Evolutionary conservation across 2,113 vertebrate species (phyloP), one percentile per base, ranked within the genome.

Genomic region (Dendrocopos noguchii): DNA sequence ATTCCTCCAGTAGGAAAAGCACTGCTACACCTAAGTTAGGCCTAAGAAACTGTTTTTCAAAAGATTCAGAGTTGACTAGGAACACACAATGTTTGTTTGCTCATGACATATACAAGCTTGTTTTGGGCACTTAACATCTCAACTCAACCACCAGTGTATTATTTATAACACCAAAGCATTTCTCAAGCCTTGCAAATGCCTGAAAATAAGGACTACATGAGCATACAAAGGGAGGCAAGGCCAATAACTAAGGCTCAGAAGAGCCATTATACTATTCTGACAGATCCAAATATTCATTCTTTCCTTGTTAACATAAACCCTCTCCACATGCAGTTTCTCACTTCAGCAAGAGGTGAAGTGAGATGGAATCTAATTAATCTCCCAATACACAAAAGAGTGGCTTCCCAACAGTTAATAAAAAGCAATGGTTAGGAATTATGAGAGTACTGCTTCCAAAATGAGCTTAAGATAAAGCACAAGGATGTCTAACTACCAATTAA

Each of bases 281-380:
- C 7, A 77, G 72, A 92, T 92, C 96, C 92, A 96, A 96, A 95
- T 94, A 95, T 88, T 95, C 84, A 95, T 96, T 80, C 68, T 90
- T 93, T 95, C 57, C 87, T 80, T 89, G 82, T 87, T 93, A 95
- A 95, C 81, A 83, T 46, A 88, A 95, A 95, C 74, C 60, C 47
- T 91, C 80, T 89, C 59, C 87, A 88, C 27, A 5, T 95, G 95
- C 53, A 70, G 47, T 83, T 93, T 82, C 87, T 83, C 93, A 90
- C 50, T 95, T 95, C 96, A 92, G 86, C 64, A 93, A 84, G 42
- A 94, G 36, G 47, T 88, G 81, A 96, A 92, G 74, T 80, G 77
- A 94, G 84, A 93, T 82, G 67, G 72, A 88, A 89, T 90, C 28
- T 92, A 90, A 92, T 90, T 95, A 88, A 95, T 90, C 70, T 96